These are phyloP conservation scores for Coluber constrictor DNA, from an alignment of 2,797 vertebrate genomes.

Conservation along the genomic window DNA sequence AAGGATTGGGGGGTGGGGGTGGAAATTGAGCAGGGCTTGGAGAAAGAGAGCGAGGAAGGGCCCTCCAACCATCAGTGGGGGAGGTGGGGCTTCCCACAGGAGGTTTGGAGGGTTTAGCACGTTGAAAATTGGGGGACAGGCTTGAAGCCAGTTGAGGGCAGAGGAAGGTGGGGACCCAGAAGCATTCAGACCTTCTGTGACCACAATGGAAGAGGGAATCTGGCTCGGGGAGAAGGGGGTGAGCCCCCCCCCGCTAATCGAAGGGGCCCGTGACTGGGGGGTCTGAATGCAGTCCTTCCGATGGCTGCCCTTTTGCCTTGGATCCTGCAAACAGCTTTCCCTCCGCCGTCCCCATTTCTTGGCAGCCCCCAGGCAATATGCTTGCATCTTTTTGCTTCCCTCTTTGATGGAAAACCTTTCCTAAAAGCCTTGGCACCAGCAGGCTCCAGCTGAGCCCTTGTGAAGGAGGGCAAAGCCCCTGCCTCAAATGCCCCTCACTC, in stretches of 20 bases:
- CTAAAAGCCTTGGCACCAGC: not conserved
- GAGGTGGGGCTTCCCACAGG: not conserved
- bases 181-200: not conserved
- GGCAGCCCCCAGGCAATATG: not conserved
- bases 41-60: not conserved
- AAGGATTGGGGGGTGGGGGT: not conserved
- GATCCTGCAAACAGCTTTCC: not conserved
- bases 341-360: not conserved
- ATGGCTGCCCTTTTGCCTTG: not conserved
- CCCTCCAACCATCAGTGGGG: rapidly evolving
- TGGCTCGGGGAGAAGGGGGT: not conserved
- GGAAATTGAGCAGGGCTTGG: not conserved
- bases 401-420: not conserved
- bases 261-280: not conserved
- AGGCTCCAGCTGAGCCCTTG: not conserved
- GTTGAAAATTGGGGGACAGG: not conserved
- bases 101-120: not conserved
- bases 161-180: not conserved
- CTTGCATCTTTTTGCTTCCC: too few relatives aligned
- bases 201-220: not conserved
- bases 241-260: too few relatives aligned
- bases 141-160: not conserved
- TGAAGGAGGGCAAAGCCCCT: not conserved
- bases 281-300: not conserved
- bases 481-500: too few relatives aligned